Conservation (phyloP, 2,797 vertebrate species). For the Antennarius maculatus region DNA sequence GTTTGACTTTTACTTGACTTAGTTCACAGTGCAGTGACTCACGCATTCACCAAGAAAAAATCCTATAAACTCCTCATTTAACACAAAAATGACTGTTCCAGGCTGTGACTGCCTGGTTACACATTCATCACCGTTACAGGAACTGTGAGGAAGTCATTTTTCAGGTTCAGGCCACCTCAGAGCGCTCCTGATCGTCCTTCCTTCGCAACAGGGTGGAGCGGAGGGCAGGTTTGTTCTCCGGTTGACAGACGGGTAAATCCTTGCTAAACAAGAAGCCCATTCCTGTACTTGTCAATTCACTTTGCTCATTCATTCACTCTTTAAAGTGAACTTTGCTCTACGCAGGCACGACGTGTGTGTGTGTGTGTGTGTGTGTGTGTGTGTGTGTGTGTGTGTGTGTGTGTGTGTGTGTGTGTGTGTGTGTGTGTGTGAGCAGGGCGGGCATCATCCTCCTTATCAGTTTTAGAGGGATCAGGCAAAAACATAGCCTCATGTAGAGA, state of each 20-base stretch:
- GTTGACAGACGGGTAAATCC: conserved; percentile 56
- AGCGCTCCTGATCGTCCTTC: conserved; percentile 41
- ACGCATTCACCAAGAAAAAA: conserved; percentile 19
- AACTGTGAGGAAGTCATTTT: conserved; percentile 52
- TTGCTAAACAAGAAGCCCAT: conserved; percentile 73
- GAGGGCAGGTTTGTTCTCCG: conserved; percentile 62
- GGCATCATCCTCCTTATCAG: conserved; percentile 69
- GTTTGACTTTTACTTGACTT: conserved; percentile 34
- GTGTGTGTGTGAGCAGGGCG: conserved; percentile 37
- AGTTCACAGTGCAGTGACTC: conserved; percentile 30
- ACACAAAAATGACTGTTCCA: conserved; percentile 14
- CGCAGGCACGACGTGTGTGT: conserved; percentile 53
- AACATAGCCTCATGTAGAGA: conserved; percentile 34
- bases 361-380: conserved; percentile 26
- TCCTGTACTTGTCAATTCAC: conserved; percentile 65
- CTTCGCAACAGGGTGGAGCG: conserved; percentile 46
- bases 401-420: conserved; percentile 29
- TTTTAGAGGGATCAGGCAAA: conserved; percentile 43
- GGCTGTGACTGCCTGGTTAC: conserved; percentile 25
- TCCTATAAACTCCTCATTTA: conserved; percentile 29
- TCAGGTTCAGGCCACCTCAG: conserved; percentile 42
- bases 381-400: conserved; percentile 37
- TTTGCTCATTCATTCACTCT: conserved; percentile 63
- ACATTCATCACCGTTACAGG: conserved; percentile 58
- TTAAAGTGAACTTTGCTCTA: conserved; percentile 73